Conservation (phyloP, 2,888 invertebrate genomes). For the Eristalis arbustorum region DNA sequence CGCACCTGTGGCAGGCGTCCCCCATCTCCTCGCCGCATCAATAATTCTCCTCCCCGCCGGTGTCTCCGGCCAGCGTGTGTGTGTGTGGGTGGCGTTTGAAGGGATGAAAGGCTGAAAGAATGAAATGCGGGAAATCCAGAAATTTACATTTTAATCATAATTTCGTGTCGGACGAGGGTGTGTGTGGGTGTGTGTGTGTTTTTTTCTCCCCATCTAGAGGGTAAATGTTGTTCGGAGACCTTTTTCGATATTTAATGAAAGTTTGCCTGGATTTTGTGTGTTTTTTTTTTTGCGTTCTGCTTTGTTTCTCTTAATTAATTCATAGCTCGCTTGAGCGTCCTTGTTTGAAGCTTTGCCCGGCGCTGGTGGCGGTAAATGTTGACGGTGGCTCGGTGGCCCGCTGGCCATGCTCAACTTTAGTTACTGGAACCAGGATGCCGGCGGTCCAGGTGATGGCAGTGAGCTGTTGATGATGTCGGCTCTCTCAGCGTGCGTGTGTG, state of each 20-base stretch:
- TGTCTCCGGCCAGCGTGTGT: background rate
- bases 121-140: background rate
- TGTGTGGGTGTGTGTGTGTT: no score
- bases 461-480: no score
- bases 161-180: constrained; percentile 1
- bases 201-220: constrained; percentile 2
- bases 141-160: constrained; percentile 41
- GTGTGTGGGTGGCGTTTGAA: background rate
- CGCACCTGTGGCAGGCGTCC: background rate
- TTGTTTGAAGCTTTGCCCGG: background rate
- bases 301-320: constrained; percentile 16
- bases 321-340: background rate
- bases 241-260: constrained; percentile 32
- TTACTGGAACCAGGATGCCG: no score
- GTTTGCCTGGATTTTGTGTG: background rate
- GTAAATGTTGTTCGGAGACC: background rate
- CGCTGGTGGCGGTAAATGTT: no score
- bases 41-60: constrained; percentile 21
- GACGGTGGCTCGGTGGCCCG: background rate
- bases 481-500: background rate
- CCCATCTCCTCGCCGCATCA: constrained; percentile 17
- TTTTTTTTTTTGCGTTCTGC: background rate
- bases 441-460: no score
- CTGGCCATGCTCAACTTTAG: background rate
- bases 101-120: background rate